phyloP scores from a whole-genome alignment of 2,113 vertebrate species.

The Labrus mixtus region DNA sequence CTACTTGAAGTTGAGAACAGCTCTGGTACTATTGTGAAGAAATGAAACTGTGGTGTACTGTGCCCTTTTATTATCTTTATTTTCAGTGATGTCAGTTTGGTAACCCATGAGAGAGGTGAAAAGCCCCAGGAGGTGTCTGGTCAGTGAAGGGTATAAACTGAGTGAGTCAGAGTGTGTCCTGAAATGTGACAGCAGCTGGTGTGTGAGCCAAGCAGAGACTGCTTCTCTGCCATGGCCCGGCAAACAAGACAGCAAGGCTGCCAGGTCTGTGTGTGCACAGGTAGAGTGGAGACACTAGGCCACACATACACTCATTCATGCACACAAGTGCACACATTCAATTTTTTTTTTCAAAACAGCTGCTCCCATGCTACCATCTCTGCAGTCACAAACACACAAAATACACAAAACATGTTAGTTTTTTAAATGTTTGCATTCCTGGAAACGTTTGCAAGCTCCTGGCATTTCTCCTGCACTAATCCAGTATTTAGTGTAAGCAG shows the following conservation, averaged over 20 bases:
- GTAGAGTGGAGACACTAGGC: conserved; percentile 10
- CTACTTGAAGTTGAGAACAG: background rate
- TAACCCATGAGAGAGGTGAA: conserved; percentile 39
- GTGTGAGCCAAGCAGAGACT: conserved; percentile 39
- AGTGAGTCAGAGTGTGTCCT: conserved; percentile 57
- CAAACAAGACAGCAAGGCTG: conserved; percentile 27
- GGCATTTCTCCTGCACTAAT: conserved; percentile 51
- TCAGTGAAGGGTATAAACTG: conserved; percentile 61
- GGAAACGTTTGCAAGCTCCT: conserved; percentile 42
- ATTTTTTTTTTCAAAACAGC: background rate
- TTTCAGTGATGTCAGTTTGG: conserved; percentile 40
- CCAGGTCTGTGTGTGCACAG: background rate
- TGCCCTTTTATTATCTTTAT: conserved; percentile 14
- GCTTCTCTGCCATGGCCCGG: conserved; percentile 32
- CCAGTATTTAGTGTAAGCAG: conserved; percentile 51
- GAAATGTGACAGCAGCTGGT: conserved; percentile 60
- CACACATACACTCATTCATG: background rate
- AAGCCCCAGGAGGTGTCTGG: conserved; percentile 48
- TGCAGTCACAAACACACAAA: conserved; percentile 14
- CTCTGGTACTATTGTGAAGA: background rate
- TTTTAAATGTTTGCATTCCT: conserved; percentile 41
- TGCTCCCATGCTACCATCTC: background rate
- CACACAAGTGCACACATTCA: background rate
- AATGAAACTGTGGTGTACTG: background rate
- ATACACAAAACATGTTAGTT: background rate